Evolutionary conservation across 1,140 invertebrate genomes (phyloP).

Genomic region (Drosophila miranda): DNA sequence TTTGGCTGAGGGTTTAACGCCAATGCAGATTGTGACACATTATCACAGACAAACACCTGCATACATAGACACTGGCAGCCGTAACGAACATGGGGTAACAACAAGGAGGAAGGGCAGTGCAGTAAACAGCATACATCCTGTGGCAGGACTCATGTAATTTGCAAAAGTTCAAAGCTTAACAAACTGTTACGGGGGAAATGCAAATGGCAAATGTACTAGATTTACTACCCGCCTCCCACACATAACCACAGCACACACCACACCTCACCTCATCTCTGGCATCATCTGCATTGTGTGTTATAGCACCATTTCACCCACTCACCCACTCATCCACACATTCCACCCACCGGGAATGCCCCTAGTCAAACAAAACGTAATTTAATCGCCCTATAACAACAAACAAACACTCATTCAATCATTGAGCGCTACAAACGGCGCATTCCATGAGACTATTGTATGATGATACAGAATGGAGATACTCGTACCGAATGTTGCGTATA

Average conservation of each 20-base stretch:
- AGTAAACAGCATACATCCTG: constrained; percentile 63
- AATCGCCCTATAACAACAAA: constrained; percentile 52
- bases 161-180: constrained; percentile 80
- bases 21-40: constrained; percentile 64
- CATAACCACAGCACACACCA: too few relatives aligned
- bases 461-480: too few relatives aligned
- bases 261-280: background rate
- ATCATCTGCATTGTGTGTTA: constrained; percentile 11
- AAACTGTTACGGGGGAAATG: constrained; percentile 72
- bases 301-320: background rate
- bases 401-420: constrained; percentile 43
- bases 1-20: constrained; percentile 40
- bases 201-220: constrained; percentile 66
- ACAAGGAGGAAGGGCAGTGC: constrained; percentile 9
- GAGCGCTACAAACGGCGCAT: constrained; percentile 49
- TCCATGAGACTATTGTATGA: background rate
- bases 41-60: constrained; percentile 59
- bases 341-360: background rate
- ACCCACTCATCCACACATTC: background rate
- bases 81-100: background rate
- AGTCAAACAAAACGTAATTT: constrained; percentile 65
- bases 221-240: constrained; percentile 12
- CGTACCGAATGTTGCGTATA: constrained; percentile 26
- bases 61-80: constrained; percentile 9
- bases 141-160: constrained; percentile 75